Evolutionary conservation across 2,113 vertebrate genomes (phyloP).

Genomic region (Panurus biarmicus): DNA sequence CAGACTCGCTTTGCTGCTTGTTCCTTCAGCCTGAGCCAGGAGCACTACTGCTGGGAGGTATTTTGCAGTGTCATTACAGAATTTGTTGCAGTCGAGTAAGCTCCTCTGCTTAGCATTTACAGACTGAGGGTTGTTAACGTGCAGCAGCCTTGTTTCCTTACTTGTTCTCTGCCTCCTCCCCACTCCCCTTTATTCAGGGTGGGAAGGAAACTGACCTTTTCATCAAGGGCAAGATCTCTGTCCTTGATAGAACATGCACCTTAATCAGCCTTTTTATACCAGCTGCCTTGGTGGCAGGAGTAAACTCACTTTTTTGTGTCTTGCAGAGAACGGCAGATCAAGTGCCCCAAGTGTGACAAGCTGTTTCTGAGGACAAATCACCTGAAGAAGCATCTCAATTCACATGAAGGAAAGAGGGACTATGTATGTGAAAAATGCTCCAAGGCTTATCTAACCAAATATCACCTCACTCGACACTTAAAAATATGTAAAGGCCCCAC

Average conservation of each 20-base stretch:
- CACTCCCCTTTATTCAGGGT: fast-evolving
- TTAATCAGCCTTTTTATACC: background rate
- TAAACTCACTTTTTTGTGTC: background rate
- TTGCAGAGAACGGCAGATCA: conserved; percentile 87
- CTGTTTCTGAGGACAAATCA: conserved; percentile 93
- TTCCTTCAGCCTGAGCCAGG: background rate
- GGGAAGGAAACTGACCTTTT: background rate
- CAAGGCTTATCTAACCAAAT: conserved; percentile 96
- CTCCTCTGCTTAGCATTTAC: background rate
- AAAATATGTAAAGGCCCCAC: conserved; percentile 97
- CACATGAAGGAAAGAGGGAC: conserved; percentile 92
- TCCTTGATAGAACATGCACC: background rate
- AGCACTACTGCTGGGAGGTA: background rate
- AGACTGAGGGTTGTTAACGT: background rate
- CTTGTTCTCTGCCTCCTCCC: background rate
- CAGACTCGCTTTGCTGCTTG: background rate
- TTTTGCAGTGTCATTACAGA: background rate
- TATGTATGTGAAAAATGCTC: conserved; percentile 97
- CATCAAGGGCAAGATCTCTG: background rate
- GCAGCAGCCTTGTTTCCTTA: background rate
- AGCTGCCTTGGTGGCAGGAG: background rate
- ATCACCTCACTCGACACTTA: conserved; percentile 94
- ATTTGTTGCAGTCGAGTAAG: background rate
- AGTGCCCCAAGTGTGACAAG: conserved; percentile 95
- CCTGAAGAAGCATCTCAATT: conserved; percentile 97